A percentile compares a stretch with the other conserved stretches of the same genome.
These are phyloP conservation scores for Seira ritae DNA, from an alignment of 2,888 invertebrate genomes.

Conservation along the genomic window DNA sequence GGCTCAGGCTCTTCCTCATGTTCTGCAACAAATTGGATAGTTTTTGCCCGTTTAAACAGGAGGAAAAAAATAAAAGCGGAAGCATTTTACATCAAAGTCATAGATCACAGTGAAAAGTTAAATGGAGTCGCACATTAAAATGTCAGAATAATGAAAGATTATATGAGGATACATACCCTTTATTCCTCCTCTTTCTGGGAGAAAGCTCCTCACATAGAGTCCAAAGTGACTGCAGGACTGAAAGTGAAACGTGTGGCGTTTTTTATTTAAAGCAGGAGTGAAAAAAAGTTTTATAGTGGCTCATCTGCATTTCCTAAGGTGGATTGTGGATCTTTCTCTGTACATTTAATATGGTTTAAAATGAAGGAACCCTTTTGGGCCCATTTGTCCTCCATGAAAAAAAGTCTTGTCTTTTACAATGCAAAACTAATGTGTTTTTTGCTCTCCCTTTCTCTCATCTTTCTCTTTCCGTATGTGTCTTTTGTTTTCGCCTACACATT, in stretches of 20 bases:
- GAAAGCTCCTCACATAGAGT: too few species aligned
- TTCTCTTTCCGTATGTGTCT: too few species aligned
- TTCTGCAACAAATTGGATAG: background rate
- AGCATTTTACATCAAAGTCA: slow-evolving; percentile 25
- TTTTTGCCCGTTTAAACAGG: background rate
- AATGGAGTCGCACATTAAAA: slow-evolving; percentile 31
- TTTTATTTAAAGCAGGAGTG: background rate
- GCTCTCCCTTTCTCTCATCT: too few species aligned
- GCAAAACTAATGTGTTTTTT: background rate
- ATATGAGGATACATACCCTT: background rate
- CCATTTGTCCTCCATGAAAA: background rate
- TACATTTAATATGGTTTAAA: background rate
- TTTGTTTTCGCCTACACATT: background rate
- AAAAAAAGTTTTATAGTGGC: background rate
- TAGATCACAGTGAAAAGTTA: slow-evolving; percentile 36
- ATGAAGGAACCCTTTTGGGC: background rate
- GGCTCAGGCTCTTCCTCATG: background rate
- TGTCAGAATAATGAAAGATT: slow-evolving; percentile 34
- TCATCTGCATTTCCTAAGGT: background rate
- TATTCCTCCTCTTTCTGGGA: too few species aligned
- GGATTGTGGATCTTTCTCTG: background rate
- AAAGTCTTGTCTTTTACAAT: background rate
- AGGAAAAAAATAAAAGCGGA: background rate
- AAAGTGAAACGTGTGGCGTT: background rate
- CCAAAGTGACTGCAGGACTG: too few species aligned